Evolutionary conservation across 2,888 invertebrate genomes (phyloP), one percentile per base, ranked within the genome.

Genomic region (Autographa gamma): DNA sequence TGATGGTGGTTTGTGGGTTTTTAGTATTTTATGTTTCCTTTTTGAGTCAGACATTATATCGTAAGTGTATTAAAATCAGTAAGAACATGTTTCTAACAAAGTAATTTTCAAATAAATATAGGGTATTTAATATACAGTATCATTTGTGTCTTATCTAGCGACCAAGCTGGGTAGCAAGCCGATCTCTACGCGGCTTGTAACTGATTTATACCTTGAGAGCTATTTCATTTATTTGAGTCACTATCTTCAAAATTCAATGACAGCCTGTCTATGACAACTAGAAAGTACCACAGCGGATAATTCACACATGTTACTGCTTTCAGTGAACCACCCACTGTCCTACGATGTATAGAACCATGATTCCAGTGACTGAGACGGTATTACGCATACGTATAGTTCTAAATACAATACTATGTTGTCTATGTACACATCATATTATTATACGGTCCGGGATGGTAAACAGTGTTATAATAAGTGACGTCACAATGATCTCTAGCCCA

Each of bases 401-500:
- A 43, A 43, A 43, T 14, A 14, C 16, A 43, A 16, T 16, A 48
- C 48, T n/a, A 48, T n/a, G 48, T 48, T n/a, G 5, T 43, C 16
- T 16, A 48, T 48, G 16, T 48, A 48, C 14, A 14, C 14, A 16
- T 43, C n/a, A 48, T 16, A n/a, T n/a, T n/a, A n/a, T n/a, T n/a
- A 48, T n/a, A 8, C 8, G 48, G n/a, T n/a, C 48, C 48, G 1
- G 41, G 3, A 60, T 59, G 34, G 43, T 66, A 41, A 19, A 7
- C n/a, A 19, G 61, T 60, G 32, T 63, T 72, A 62, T 58, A 63
- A 79, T 34, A 63, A 66, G 59, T 63, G 71, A 71, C 71, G 69
- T 71, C 71, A 71, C 64, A 68, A 67, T 63, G 61, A 64, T 54
- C 64, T 60, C 63, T 34, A 68, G 41, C 62, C 38, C 60, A 73